phyloP scores from a whole-genome alignment of 1,140 invertebrate species.

The Solenopsis fugax region DNA sequence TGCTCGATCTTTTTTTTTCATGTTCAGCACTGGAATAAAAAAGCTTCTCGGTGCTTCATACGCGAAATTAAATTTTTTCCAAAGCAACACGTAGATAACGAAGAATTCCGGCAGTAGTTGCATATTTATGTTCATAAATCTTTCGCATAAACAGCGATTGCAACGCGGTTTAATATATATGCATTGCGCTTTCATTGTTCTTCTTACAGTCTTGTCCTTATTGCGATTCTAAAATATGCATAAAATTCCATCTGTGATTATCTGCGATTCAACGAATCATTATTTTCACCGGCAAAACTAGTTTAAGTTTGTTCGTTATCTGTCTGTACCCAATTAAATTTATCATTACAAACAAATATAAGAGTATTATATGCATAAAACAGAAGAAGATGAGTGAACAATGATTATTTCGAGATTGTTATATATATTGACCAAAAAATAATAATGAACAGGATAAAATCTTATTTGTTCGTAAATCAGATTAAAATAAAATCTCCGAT shows the following conservation, averaged over 20 bases:
- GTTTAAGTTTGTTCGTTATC: neutral
- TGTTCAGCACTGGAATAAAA: neutral
- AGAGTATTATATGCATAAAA: neutral
- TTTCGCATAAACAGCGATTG: slow-evolving; percentile 30
- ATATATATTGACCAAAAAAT: neutral
- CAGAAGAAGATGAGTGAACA: neutral
- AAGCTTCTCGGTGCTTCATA: slow-evolving; percentile 13
- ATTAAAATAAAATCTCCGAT: neutral
- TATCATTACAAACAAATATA: slow-evolving; percentile 13
- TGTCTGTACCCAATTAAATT: neutral
- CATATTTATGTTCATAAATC: slow-evolving; percentile 31
- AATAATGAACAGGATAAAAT: neutral
- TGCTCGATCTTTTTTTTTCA: slow-evolving; percentile 12
- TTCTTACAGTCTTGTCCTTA: slow-evolving; percentile 27
- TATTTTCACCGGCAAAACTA: neutral
- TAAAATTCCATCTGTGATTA: neutral
- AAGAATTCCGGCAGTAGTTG: slow-evolving; percentile 22
- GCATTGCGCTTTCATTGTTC: neutral
- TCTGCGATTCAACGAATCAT: neutral
- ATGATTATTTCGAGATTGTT: neutral
- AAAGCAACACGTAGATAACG: slow-evolving; percentile 18
- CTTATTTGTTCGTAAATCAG: neutral
- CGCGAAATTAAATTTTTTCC: slow-evolving; percentile 53
- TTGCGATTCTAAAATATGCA: slow-evolving; percentile 24
- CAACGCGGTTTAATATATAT: slow-evolving; percentile 31